phyloP scores from a whole-genome alignment of 2,113 vertebrate species.

The Grantiella picta region DNA sequence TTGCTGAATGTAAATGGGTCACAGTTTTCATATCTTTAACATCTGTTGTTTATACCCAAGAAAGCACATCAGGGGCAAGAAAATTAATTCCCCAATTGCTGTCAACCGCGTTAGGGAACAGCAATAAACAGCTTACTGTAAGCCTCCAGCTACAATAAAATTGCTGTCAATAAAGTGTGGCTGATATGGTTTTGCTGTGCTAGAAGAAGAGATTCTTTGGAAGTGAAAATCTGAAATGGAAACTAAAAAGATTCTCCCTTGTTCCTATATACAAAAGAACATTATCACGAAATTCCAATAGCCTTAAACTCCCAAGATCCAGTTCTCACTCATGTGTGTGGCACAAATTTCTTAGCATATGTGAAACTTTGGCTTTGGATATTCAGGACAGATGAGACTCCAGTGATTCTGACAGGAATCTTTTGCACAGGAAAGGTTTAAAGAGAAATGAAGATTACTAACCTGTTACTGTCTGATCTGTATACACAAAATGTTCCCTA shows the following conservation, averaged over 20 bases:
- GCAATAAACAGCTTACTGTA: constrained; percentile 82
- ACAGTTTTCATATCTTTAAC: constrained; percentile 79
- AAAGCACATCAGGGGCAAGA: constrained; percentile 82
- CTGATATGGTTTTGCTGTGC: constrained; percentile 58
- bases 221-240: constrained; percentile 57
- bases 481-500: neutral
- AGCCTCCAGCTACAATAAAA: constrained; percentile 82
- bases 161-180: constrained; percentile 75
- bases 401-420: constrained; percentile 4
- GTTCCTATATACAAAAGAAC: constrained; percentile 24
- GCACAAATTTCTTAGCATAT: neutral
- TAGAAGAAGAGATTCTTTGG: constrained; percentile 58
- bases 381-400: neutral
- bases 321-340: neutral
- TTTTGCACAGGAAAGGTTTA: constrained; percentile 8
- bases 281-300: constrained; percentile 16
- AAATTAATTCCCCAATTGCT: constrained; percentile 87
- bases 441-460: constrained; percentile 17
- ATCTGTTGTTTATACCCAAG: constrained; percentile 84
- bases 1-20: constrained; percentile 79
- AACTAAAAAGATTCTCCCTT: constrained; percentile 9
- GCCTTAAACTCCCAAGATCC: neutral
- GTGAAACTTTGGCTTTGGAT: constrained; percentile 24
- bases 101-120: constrained; percentile 78
- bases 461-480: neutral